These are phyloP conservation scores for Himalopsyche japonica DNA, from an alignment of 2,888 invertebrate species.

Conservation along the genomic window DNA sequence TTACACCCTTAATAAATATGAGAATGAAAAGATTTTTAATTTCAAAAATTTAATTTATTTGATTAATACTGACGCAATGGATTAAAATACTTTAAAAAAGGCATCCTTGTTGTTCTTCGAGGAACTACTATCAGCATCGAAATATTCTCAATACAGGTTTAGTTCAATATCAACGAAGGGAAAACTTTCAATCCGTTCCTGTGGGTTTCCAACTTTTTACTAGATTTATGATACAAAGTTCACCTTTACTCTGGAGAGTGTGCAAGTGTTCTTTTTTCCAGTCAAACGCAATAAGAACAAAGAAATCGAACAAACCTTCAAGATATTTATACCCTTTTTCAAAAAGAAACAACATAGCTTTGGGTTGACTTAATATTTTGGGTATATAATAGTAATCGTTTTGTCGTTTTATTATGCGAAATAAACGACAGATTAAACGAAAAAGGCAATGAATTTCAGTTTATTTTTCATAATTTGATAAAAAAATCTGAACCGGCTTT, in stretches of 20 bases:
- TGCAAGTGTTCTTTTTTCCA: conserved; percentile 36
- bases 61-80: no score
- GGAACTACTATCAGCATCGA: no score
- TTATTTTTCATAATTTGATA: no score
- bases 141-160: background rate
- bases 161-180: conserved; percentile 14
- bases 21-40: no score
- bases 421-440: no score
- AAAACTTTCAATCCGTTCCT: conserved; percentile 38
- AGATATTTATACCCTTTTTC: conserved; percentile 14
- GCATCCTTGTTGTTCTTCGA: no score
- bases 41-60: no score
- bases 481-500: no score
- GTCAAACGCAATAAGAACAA: conserved; percentile 38
- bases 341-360: background rate
- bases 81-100: no score
- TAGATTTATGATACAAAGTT: conserved; percentile 41
- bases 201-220: conserved; percentile 38
- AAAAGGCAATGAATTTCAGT: no score
- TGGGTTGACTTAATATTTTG: background rate
- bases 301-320: conserved; percentile 22
- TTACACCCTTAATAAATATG: no score
- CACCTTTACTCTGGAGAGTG: conserved; percentile 32
- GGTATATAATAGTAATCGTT: background rate
- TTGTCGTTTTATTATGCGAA: no score